These are phyloP conservation scores for Drosophila leontia DNA, from an alignment of 1,140 invertebrate genomes.

Conservation along the genomic window DNA sequence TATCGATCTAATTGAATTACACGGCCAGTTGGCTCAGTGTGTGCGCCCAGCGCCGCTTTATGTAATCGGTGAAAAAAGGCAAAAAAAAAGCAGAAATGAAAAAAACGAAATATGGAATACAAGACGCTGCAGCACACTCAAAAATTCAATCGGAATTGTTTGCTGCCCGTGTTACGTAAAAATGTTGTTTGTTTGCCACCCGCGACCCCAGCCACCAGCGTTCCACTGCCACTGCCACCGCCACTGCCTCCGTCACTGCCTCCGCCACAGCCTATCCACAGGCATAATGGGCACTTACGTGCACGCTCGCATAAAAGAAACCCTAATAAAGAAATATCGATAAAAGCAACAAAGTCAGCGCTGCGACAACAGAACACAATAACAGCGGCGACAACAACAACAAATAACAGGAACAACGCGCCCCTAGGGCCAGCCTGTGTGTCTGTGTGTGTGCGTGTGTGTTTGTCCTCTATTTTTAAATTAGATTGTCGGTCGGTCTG, in stretches of 20 bases:
- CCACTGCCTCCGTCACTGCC: background rate
- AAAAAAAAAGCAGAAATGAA: conserved; percentile 1
- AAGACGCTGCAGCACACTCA: conserved; percentile 11
- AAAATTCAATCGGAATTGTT: conserved; percentile 63
- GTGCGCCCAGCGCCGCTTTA: conserved; percentile 45
- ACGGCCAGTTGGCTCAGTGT: conserved; percentile 26
- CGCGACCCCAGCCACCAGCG: background rate
- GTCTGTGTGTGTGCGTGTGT: conserved; percentile 14
- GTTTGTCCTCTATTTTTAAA: conserved; percentile 58
- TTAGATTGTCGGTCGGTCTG: conserved; percentile 45
- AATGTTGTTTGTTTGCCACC: conserved; percentile 35
- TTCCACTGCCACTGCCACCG: background rate
- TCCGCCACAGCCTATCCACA: conserved; percentile 2
- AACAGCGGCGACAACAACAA: conserved; percentile 28
- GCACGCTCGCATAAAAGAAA: conserved; percentile 80
- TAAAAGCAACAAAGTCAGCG: conserved; percentile 63
- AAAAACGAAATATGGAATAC: conserved; percentile 1
- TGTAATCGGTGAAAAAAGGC: conserved; percentile 51
- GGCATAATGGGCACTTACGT: conserved; percentile 74
- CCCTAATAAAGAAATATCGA: conserved; percentile 82
- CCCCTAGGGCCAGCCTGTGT: conserved; percentile 11
- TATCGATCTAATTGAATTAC: conserved; percentile 52
- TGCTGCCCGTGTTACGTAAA: conserved; percentile 69
- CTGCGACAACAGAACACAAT: conserved; percentile 20
- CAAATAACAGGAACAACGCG: conserved; percentile 39